Evolutionary conservation across 1,140 invertebrate genomes (phyloP).

Genomic region (Drosophila neocordata): DNA sequence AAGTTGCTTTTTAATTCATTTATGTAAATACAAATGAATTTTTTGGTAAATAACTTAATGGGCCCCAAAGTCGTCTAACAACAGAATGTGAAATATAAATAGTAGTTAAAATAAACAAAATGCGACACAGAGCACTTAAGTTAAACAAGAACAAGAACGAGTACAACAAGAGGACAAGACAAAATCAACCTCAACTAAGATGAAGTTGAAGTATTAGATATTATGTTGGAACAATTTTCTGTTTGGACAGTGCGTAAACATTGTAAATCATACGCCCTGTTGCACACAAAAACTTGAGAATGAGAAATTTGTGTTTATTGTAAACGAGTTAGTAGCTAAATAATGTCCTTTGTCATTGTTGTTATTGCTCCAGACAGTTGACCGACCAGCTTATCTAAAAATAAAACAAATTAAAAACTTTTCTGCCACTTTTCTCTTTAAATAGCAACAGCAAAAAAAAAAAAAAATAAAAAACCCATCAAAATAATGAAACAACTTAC

Average conservation of each 20-base stretch:
- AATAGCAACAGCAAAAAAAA: background rate
- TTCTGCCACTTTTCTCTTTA: background rate
- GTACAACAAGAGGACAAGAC: constrained; percentile 26
- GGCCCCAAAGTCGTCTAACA: constrained; percentile 36
- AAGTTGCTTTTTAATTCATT: constrained; percentile 65
- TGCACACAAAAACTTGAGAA: constrained; percentile 23
- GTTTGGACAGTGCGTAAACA: constrained; percentile 49
- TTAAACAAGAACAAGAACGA: constrained; percentile 25
- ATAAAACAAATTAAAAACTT: constrained; percentile 6
- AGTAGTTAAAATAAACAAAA: constrained; percentile 54
- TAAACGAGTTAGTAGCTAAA: constrained; percentile 47
- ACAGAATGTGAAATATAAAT: constrained; percentile 23
- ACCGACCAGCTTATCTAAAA: constrained; percentile 1
- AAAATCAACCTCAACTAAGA: background rate
- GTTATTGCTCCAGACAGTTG: background rate
- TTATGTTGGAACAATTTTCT: constrained; percentile 6
- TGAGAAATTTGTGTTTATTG: constrained; percentile 41
- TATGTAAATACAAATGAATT: constrained; percentile 60
- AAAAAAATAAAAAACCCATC: background rate
- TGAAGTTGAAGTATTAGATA: constrained; percentile 13
- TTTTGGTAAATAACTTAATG: background rate
- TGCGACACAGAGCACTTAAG: constrained; percentile 19
- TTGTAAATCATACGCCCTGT: constrained; percentile 71
- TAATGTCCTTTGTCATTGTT: background rate
- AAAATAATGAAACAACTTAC: background rate